Percentiles rank a stretch among this genome's conserved stretches.
These are phyloP conservation scores for Turritopsis dohrnii DNA, from an alignment of 30 jellyfish, hydroid and myxozoan genomes.

Conservation along the genomic window DNA sequence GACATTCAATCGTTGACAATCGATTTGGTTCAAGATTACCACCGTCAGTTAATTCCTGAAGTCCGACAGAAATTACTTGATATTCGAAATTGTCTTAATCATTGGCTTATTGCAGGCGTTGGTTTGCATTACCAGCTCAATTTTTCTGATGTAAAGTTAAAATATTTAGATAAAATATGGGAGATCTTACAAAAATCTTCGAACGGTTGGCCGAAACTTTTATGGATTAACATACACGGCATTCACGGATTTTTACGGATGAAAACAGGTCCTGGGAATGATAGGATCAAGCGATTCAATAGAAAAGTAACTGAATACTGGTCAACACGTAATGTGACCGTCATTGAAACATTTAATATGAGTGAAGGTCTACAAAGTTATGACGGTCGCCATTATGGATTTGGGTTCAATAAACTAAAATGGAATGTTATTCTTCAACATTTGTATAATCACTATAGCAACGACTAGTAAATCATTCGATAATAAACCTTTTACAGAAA, in stretches of 20 bases:
- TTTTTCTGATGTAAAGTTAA: slow-evolving; percentile 20
- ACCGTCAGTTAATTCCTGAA: slow-evolving; percentile 34
- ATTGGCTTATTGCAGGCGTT: slow-evolving; percentile 69
- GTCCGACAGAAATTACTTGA: slow-evolving; percentile 28
- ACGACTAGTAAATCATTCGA: neutral
- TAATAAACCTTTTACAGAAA: too few species aligned
- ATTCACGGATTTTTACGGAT: slow-evolving; percentile 71
- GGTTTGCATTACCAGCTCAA: slow-evolving; percentile 79
- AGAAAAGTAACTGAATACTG: slow-evolving; percentile 32
- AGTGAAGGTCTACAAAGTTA: slow-evolving; percentile 57
- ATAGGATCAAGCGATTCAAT: slow-evolving; percentile 40
- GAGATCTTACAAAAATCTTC: slow-evolving; percentile 38
- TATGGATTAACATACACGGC: slow-evolving; percentile 83
- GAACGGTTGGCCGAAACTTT: slow-evolving; percentile 71
- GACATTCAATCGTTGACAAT: slow-evolving; percentile 4
- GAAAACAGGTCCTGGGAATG: slow-evolving; percentile 54
- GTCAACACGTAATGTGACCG: slow-evolving; percentile 34
- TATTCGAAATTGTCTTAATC: slow-evolving; percentile 38
- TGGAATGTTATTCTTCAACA: slow-evolving; percentile 43
- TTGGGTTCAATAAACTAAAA: slow-evolving; percentile 62
- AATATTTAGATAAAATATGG: slow-evolving; percentile 33
- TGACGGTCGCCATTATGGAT: slow-evolving; percentile 91
- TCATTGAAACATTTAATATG: slow-evolving; percentile 57
- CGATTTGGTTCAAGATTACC: slow-evolving; percentile 49
- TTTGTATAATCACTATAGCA: slow-evolving; percentile 15